phyloP scores from a whole-genome alignment of 2,888 invertebrate species.

The Lasioglossum calceatum region DNA sequence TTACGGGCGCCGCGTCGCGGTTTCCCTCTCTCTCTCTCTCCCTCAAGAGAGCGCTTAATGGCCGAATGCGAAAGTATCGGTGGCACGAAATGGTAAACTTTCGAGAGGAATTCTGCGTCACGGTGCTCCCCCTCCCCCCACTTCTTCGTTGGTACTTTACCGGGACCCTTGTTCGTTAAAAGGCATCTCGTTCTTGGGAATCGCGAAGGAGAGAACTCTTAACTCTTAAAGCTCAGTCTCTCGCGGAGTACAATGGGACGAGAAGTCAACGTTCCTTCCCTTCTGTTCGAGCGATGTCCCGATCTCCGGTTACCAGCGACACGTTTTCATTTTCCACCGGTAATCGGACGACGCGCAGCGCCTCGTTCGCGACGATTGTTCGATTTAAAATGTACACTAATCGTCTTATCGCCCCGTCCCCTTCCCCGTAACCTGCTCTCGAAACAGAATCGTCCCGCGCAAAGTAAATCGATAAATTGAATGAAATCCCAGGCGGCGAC shows the following conservation, averaged over 20 bases:
- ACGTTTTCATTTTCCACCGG: slow-evolving; percentile 46
- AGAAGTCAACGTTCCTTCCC: slow-evolving; percentile 19
- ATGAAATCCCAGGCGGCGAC: background rate
- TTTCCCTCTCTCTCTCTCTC: slow-evolving; percentile 12
- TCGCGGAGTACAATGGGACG: slow-evolving; percentile 30
- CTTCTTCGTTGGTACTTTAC: slow-evolving; percentile 47
- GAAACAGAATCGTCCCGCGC: slow-evolving; percentile 44
- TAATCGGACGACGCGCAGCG: slow-evolving; percentile 37
- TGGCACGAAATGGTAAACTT: slow-evolving; percentile 42
- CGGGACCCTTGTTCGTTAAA: slow-evolving; percentile 61
- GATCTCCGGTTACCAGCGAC: slow-evolving; percentile 47
- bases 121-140: background rate
- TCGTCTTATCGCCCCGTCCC: slow-evolving; percentile 44
- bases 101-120: slow-evolving; percentile 43
- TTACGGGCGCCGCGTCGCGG: background rate
- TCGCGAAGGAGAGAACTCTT: slow-evolving; percentile 44
- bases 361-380: slow-evolving; percentile 41
- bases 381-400: slow-evolving; percentile 57
- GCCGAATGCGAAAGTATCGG: slow-evolving; percentile 32
- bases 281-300: slow-evolving; percentile 36
- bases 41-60: slow-evolving; percentile 7
- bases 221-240: slow-evolving; percentile 34
- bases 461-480: slow-evolving; percentile 50
- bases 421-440: background rate
- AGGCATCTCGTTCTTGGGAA: slow-evolving; percentile 55